These are phyloP conservation scores for Lasioglossum marginatum DNA, from an alignment of 2,888 invertebrate species.

Conservation along the genomic window DNA sequence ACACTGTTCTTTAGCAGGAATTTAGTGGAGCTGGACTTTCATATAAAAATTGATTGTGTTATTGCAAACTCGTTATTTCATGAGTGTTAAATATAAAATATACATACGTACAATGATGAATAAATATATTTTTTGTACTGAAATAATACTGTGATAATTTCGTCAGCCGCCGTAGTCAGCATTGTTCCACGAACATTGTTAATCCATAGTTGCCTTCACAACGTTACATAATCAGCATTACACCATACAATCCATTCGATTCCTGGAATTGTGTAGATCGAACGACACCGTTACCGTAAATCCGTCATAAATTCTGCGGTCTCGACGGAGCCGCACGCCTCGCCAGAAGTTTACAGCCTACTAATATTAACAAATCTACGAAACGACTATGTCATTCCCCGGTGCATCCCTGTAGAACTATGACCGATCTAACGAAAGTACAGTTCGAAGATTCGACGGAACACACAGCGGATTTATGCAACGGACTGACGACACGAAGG, in stretches of 20 bases:
- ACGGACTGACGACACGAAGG: neutral
- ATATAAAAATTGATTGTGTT: no score
- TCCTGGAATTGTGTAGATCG: neutral
- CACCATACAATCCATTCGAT: neutral
- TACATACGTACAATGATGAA: no score
- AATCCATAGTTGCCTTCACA: neutral
- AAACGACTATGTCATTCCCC: neutral
- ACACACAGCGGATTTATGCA: constrained; percentile 1
- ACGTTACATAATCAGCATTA: neutral
- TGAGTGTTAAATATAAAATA: no score
- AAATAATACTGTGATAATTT: no score
- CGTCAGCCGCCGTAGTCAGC: no score
- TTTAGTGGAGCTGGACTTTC: no score
- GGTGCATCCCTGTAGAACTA: neutral
- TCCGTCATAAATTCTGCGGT: neutral
- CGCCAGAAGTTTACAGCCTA: neutral
- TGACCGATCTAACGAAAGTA: constrained; percentile 8
- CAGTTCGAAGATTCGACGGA: constrained; percentile 1
- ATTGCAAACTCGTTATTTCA: no score
- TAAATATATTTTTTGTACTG: no score
- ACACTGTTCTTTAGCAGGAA: no score
- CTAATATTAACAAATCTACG: neutral
- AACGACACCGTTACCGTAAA: neutral
- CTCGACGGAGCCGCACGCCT: neutral
- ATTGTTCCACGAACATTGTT: no score